Conservation (phyloP, 2,113 vertebrate genomes). For the Nycticorax nycticorax region DNA sequence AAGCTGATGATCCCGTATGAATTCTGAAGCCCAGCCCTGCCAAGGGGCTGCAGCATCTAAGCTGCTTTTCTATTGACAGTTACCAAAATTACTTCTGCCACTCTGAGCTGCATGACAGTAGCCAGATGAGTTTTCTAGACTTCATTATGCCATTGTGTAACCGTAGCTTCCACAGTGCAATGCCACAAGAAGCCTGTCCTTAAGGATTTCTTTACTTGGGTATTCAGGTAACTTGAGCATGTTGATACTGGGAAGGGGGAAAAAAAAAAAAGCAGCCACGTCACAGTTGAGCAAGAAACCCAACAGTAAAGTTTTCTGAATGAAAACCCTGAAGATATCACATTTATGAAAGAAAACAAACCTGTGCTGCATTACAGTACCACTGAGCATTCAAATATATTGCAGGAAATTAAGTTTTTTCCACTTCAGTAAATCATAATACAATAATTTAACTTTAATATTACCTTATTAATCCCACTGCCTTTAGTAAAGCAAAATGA, state of each 20-base stretch:
- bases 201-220: constrained; percentile 90
- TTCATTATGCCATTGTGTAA: constrained; percentile 93
- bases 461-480: not conserved
- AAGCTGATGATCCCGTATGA: constrained; percentile 23
- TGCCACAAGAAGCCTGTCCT: constrained; percentile 94
- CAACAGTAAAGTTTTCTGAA: not conserved
- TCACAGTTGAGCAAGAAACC: constrained; percentile 27
- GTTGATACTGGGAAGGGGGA: constrained; percentile 86
- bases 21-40: constrained; percentile 45
- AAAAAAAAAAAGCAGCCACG: not conserved
- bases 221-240: constrained; percentile 99
- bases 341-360: not conserved
- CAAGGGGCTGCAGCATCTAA: constrained; percentile 23
- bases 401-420: not conserved
- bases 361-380: not conserved
- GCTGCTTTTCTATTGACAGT: constrained; percentile 35
- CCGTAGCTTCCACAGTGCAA: constrained; percentile 98
- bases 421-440: constrained; percentile 17
- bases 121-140: constrained; percentile 29
- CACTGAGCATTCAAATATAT: not conserved
- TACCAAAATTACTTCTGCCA: constrained; percentile 65
- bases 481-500: not conserved
- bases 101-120: constrained; percentile 43
- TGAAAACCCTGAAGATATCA: constrained; percentile 18
- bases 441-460: not conserved